Percentiles rank a stretch among this genome's conserved stretches.
Evolutionary conservation across 2,113 vertebrate species (phyloP).

Genomic region (Redunca redunca): DNA sequence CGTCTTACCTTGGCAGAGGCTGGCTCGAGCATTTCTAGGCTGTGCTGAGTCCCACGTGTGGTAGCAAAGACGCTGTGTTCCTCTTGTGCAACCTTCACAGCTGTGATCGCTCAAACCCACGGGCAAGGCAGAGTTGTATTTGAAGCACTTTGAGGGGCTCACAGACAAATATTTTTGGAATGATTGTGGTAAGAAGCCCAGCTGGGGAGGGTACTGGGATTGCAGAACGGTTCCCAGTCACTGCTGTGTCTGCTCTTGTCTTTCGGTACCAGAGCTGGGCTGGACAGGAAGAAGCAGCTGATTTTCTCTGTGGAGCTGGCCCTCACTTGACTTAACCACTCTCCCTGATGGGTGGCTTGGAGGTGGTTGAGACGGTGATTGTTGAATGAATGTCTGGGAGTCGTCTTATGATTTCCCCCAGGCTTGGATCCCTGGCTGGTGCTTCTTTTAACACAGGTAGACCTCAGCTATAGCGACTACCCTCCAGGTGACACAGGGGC

Average conservation of each 20-base stretch:
- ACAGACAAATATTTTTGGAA: slow-evolving; percentile 25
- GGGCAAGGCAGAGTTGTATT: slow-evolving; percentile 59
- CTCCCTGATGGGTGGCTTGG: not conserved
- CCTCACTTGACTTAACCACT: not conserved
- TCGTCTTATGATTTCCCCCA: not conserved
- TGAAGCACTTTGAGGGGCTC: not conserved
- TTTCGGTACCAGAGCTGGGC: too few relatives aligned
- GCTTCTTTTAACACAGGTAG: not conserved
- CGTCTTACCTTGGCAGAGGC: not conserved
- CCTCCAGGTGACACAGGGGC: not conserved
- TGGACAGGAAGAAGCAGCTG: not conserved
- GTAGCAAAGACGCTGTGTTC: not conserved
- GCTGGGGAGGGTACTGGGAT: not conserved
- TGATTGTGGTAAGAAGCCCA: not conserved
- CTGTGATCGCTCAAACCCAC: slow-evolving; percentile 67
- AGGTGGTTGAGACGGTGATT: not conserved
- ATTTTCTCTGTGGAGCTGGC: not conserved
- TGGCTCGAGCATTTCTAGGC: not conserved
- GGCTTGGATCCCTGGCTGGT: not conserved
- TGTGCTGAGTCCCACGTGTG: not conserved
- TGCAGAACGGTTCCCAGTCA: not conserved
- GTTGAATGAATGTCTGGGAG: not conserved
- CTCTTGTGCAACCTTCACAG: slow-evolving; percentile 67
- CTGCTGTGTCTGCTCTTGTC: not conserved
- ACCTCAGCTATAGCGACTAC: fast-evolving